A percentile compares a stretch with the other conserved stretches of the same genome.
These are phyloP conservation scores for Ooceraea biroi DNA, from an alignment of 1,140 invertebrate genomes.

Conservation along the genomic window DNA sequence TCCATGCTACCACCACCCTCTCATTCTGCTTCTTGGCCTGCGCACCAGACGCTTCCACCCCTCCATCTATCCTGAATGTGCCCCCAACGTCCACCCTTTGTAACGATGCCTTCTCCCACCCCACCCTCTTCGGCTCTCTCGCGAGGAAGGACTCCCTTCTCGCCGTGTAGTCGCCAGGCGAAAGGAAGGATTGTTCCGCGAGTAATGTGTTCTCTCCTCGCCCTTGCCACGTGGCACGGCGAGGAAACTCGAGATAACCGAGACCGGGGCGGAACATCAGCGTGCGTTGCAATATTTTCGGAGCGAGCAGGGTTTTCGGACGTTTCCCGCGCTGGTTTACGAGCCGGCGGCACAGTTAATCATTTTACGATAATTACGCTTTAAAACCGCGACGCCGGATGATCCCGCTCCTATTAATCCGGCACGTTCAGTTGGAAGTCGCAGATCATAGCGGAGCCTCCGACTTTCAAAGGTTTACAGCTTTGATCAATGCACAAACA, in stretches of 20 bases:
- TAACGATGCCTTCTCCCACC: conserved; percentile 62
- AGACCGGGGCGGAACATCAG: conserved; percentile 39
- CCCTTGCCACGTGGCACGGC: conserved; percentile 45
- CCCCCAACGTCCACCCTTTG: conserved; percentile 68
- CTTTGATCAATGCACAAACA: background rate
- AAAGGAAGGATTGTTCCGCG: conserved; percentile 74
- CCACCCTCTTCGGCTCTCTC: conserved; percentile 64
- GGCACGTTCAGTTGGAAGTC: background rate
- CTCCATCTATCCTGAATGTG: conserved; percentile 47
- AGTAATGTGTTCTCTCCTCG: conserved; percentile 72
- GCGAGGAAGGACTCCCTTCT: conserved; percentile 63
- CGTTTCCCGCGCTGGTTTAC: conserved; percentile 49
- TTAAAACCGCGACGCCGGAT: conserved; percentile 13
- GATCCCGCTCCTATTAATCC: conserved; percentile 38
- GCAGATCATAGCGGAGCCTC: too few relatives aligned
- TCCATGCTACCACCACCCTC: conserved; percentile 52
- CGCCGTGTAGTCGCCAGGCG: conserved; percentile 66
- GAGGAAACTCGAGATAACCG: conserved; percentile 60
- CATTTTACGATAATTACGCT: conserved; percentile 55
- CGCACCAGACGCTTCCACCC: conserved; percentile 49
- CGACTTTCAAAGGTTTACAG: too few relatives aligned
- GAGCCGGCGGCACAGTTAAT: conserved; percentile 44
- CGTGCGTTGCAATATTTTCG: conserved; percentile 65
- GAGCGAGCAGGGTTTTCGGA: conserved; percentile 64
- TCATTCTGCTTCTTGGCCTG: conserved; percentile 35